Conservation (phyloP, 2,797 vertebrate species). For the Agapornis canus region DNA sequence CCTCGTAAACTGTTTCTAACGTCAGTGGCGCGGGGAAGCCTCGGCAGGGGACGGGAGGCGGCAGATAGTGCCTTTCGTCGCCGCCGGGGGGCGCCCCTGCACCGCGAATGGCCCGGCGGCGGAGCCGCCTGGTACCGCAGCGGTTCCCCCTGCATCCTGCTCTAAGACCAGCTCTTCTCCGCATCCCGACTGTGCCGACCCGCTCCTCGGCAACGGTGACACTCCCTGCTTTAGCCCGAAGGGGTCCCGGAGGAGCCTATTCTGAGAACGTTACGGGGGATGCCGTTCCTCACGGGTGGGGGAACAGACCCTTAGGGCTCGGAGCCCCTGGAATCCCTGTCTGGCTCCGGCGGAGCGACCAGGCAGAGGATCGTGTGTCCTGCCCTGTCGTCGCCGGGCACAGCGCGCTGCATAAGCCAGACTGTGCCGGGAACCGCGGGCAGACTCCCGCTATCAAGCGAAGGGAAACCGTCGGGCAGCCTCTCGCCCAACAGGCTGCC, state of each 20-base stretch:
- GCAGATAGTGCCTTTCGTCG: rapidly evolving
- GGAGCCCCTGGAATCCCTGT: neutral
- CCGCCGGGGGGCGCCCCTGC: neutral
- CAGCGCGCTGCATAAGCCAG: neutral
- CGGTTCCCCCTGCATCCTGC: neutral
- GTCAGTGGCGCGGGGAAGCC: neutral
- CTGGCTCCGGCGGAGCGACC: too few relatives aligned
- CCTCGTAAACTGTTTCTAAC: rapidly evolving
- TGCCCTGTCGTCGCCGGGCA: neutral
- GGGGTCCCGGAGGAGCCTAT: neutral
- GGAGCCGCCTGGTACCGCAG: neutral
- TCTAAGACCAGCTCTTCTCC: rapidly evolving
- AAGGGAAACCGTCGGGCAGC: neutral
- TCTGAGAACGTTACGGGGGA: neutral
- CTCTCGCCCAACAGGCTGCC: neutral
- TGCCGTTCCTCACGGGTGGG: too few relatives aligned
- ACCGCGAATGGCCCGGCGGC: neutral
- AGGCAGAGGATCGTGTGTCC: neutral
- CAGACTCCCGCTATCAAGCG: neutral
- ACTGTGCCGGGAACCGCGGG: neutral
- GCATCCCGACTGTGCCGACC: neutral
- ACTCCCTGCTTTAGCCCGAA: neutral
- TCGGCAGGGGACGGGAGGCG: neutral
- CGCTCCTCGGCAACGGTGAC: neutral
- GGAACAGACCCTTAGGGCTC: neutral